A percentile compares a stretch with the other conserved stretches of the same genome.
phyloP scores from a whole-genome alignment of 2,888 invertebrate genomes.

The Folsomia candida region DNA sequence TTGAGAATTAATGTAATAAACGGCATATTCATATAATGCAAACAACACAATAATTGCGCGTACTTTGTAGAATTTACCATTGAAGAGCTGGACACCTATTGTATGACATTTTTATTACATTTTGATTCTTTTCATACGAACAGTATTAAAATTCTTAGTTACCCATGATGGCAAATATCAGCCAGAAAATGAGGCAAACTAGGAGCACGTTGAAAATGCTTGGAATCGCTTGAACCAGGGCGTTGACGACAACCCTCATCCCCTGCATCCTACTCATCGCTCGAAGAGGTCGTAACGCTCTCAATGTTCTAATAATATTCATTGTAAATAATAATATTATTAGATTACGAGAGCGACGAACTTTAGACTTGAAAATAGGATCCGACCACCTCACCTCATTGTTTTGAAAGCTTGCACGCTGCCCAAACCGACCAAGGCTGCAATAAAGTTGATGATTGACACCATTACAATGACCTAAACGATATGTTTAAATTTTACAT shows the following conservation, averaged over 20 bases:
- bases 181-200: slow-evolving; percentile 99
- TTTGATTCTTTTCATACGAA: too few species aligned
- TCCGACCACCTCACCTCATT: too few species aligned
- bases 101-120: background rate
- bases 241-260: slow-evolving; percentile 99
- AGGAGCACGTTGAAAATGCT: slow-evolving; percentile 99
- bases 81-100: slow-evolving; percentile 96
- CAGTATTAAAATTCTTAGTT: background rate
- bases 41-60: slow-evolving; percentile 19
- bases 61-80: slow-evolving; percentile 94
- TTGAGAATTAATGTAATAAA: background rate
- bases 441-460: slow-evolving; percentile 95
- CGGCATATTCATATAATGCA: background rate
- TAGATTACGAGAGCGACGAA: slow-evolving; percentile 95
- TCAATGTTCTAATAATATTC: slow-evolving; percentile 62
- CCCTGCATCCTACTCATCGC: slow-evolving; percentile 99
- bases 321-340: too few species aligned
- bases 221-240: slow-evolving; percentile 97
- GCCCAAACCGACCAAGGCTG: slow-evolving; percentile 89
- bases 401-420: slow-evolving; percentile 99
- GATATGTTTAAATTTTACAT: too few species aligned
- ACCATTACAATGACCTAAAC: slow-evolving; percentile 53
- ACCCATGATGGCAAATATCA: slow-evolving; percentile 99
- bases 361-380: too few species aligned
- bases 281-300: slow-evolving; percentile 91